Evolutionary conservation across 1,140 invertebrate genomes (phyloP), one percentile per base, ranked within the genome.

Genomic region (Conus betulinus): DNA sequence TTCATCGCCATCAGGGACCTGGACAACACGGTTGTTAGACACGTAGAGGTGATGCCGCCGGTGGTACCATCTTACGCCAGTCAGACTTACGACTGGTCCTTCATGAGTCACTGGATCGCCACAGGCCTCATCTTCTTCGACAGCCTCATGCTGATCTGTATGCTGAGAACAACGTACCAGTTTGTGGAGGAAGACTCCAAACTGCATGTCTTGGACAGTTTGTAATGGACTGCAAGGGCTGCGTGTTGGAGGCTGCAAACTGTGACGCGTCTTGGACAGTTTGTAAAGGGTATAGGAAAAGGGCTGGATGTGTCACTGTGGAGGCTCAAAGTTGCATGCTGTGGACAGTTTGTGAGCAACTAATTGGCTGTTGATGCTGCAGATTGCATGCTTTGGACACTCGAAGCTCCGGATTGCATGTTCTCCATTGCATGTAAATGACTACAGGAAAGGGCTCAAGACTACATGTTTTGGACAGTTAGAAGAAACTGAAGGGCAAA

Each of bases 1-100:
- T 94, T 94, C 88, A 94, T 94, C 53, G 93, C 92, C 51, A 57
- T 94, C 25, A 89, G 92, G 52, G 92, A 94, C 88, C 78, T 92
- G 71, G 91, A 93, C 63, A 76, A 89, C 25, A 91, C 88, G 15
- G 20, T 25, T 15, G 15, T 87, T 25, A 53, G 74, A 27, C 81
- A 88, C 15, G 15, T 60, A 15, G 57, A 84, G 39, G 88, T 90
- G 10, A 91, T 91, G 83, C 92, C 92, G 8, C 85, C 84, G 3
- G 51, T 60, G 5, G 89, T 90, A 0, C 85, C 85, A 10, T 6
- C 7, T 3, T 87, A 57, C 74, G 71, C 71, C 51, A 85, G 83
- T 0, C 85, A 57, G 5, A 39, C 84, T 15, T 94, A 93, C 87
- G 89, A 88, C 17, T 94, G 92, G 92, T 93, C 92, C n/a, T 94